Evolutionary conservation across 2,113 vertebrate genomes (phyloP).

Genomic region (Muscicapa adusta): DNA sequence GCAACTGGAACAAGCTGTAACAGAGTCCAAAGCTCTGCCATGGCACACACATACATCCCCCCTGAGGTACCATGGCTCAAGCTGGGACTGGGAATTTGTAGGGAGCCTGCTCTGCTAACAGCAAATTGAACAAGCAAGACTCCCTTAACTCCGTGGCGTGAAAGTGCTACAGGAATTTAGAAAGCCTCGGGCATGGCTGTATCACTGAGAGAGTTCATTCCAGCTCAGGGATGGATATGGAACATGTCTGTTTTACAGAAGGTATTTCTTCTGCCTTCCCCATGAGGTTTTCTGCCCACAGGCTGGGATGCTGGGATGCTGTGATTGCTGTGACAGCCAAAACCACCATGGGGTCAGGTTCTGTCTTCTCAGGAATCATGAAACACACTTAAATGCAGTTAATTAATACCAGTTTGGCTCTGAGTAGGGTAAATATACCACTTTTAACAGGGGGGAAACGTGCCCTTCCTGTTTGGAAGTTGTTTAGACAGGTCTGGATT

Average conservation of each 20-base stretch:
- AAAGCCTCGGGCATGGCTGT: not conserved
- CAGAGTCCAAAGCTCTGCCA: not conserved
- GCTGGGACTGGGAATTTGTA: not conserved
- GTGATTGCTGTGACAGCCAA: not conserved
- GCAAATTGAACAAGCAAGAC: not conserved
- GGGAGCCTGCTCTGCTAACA: not conserved
- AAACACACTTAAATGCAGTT: not conserved
- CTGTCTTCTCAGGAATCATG: not conserved
- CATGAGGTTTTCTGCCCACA: not conserved
- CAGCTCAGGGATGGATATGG: not conserved
- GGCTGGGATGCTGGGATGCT: rapidly evolving
- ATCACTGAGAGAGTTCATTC: not conserved
- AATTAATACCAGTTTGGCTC: not conserved
- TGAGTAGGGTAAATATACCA: not conserved
- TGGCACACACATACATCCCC: rapidly evolving
- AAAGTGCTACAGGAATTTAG: not conserved
- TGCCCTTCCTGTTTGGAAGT: not conserved
- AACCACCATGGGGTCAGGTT: not conserved
- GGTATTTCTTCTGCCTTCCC: not conserved
- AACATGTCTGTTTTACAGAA: not conserved
- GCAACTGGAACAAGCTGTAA: not conserved
- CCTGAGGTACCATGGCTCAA: not conserved
- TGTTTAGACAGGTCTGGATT: not conserved
- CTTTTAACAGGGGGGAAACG: not conserved
- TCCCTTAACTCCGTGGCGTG: not conserved